These are phyloP conservation scores for Fundulus diaphanus DNA, from an alignment of 2,797 vertebrate species.

Conservation along the genomic window DNA sequence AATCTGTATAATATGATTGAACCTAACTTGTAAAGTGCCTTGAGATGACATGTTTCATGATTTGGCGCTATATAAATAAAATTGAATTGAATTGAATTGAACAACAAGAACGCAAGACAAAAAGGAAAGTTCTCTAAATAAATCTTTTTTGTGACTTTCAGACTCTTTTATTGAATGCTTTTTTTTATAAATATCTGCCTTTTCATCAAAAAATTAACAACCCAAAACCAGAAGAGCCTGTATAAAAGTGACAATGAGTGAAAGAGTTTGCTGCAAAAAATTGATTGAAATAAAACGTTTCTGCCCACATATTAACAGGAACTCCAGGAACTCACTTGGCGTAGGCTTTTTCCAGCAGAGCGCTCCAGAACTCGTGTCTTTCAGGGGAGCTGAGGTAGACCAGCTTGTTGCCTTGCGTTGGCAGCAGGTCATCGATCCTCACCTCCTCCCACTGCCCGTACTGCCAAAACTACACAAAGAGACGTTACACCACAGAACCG, in stretches of 20 bases:
- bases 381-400: conserved; percentile 77
- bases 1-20: too few relatives aligned
- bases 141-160: neutral
- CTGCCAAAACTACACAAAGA: conserved; percentile 81
- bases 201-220: neutral
- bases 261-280: neutral
- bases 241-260: neutral
- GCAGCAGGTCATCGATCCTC: conserved; percentile 79
- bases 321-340: conserved; percentile 79
- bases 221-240: neutral
- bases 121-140: neutral
- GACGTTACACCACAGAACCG: neutral
- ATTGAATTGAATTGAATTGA: too few relatives aligned
- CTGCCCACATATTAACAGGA: neutral
- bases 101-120: neutral
- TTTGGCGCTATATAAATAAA: too few relatives aligned
- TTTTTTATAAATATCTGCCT: neutral
- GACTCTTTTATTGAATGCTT: neutral
- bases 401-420: conserved; percentile 65
- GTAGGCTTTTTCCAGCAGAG: conserved; percentile 85
- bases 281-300: neutral
- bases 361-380: conserved; percentile 82
- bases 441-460: conserved; percentile 82
- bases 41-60: too few relatives aligned
- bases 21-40: too few relatives aligned